Conservation (phyloP, 2,888 invertebrate genomes). For the Mythimna vitellina region DNA sequence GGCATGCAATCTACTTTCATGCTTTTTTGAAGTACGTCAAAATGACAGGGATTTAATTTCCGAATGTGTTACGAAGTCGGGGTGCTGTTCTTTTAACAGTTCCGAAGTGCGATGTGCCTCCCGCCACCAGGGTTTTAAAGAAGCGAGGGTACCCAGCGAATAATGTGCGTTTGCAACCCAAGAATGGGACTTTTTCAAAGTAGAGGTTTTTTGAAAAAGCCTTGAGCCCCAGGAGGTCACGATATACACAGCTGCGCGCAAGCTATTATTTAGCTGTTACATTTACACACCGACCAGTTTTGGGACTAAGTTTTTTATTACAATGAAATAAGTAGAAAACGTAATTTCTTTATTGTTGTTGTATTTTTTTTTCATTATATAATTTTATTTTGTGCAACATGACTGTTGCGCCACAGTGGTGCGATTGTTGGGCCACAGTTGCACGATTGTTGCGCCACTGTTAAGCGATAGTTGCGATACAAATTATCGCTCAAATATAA, state of each 20-base stretch:
- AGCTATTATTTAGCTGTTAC: conserved; percentile 87
- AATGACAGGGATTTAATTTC: conserved; percentile 6
- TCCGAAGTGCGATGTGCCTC: conserved; percentile 70
- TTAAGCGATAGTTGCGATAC: not conserved
- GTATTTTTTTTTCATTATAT: not conserved
- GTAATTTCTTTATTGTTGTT: not conserved
- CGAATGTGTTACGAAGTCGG: not conserved
- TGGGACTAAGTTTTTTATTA: conserved; percentile 12
- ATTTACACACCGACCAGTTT: conserved; percentile 68
- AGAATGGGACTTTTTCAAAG: conserved; percentile 72
- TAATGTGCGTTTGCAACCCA: conserved; percentile 76
- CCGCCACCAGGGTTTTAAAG: conserved; percentile 88
- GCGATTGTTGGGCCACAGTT: not conserved
- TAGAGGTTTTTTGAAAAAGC: conserved; percentile 72
- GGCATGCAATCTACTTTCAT: not conserved
- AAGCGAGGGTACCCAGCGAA: conserved; percentile 83
- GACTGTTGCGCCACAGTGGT: not conserved
- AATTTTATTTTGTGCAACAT: not conserved
- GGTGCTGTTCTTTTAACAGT: conserved; percentile 21
- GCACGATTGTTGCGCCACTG: not conserved
- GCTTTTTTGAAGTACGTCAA: not conserved
- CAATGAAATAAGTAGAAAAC: conserved; percentile 29
- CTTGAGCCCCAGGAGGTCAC: conserved; percentile 86
- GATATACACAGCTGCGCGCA: conserved; percentile 89
- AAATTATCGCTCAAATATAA: not conserved